Conservation (phyloP, 2,797 vertebrate genomes). For the Rhyacichthys aspro region DNA sequence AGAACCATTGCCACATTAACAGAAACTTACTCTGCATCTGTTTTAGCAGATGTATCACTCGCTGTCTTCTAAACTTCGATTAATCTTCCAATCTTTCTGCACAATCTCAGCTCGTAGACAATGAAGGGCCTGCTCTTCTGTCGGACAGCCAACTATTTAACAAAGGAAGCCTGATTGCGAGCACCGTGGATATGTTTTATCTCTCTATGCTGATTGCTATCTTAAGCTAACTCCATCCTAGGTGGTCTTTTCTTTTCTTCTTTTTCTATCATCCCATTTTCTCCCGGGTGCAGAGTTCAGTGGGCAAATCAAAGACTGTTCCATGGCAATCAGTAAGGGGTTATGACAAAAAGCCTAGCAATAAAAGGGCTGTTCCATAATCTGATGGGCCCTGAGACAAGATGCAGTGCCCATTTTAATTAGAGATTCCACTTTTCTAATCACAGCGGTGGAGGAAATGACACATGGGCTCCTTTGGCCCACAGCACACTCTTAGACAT, state of each 20-base stretch:
- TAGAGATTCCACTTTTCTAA: constrained; percentile 66
- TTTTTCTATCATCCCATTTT: constrained; percentile 34
- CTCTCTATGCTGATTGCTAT: constrained; percentile 59
- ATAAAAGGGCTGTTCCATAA: constrained; percentile 63
- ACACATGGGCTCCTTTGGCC: no score
- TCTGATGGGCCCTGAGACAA: constrained; percentile 72
- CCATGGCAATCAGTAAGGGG: constrained; percentile 78
- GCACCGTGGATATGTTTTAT: constrained; percentile 72
- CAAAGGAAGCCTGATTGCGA: constrained; percentile 72
- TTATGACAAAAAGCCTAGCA: constrained; percentile 74
- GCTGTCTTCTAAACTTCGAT: constrained; percentile 58
- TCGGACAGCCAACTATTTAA: constrained; percentile 47
- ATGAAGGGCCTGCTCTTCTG: constrained; percentile 44
- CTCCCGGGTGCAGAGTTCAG: constrained; percentile 50
- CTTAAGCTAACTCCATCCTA: constrained; percentile 56
- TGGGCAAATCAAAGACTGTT: constrained; percentile 71
- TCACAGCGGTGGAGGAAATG: constrained; percentile 47
- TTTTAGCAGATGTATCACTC: constrained; percentile 46
- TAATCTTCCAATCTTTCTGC: constrained; percentile 43
- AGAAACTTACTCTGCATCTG: constrained; percentile 41
- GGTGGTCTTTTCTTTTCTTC: constrained; percentile 64
- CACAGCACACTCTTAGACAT: no score
- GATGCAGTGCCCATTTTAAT: constrained; percentile 66
- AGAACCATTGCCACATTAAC: no score
- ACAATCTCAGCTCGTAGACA: constrained; percentile 50